Percentiles rank a stretch among this genome's conserved stretches.
Conservation (phyloP, 2,113 vertebrate genomes). For the Scartelaos histophorus region DNA sequence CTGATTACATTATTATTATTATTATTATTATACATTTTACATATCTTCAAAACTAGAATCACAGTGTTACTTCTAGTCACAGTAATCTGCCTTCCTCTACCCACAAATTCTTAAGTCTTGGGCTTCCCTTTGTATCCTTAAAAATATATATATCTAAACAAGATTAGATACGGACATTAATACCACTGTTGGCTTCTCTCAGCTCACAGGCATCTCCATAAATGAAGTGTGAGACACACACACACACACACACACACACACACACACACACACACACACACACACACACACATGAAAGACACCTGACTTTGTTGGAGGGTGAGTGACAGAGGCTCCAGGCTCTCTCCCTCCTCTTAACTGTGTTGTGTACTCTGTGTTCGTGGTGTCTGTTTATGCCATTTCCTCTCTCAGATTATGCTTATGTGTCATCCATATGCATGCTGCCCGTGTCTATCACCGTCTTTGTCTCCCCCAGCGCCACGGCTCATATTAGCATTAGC, state of each 20-base stretch:
- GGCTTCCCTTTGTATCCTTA: slow-evolving; percentile 19
- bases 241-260: too few relatives aligned
- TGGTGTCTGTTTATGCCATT: slow-evolving; percentile 27
- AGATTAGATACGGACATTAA: slow-evolving; percentile 12
- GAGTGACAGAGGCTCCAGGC: slow-evolving; percentile 25
- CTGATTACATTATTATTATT: too few relatives aligned
- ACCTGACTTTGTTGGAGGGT: slow-evolving; percentile 5
- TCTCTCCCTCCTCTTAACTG: not conserved
- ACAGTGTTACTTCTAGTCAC: too few relatives aligned
- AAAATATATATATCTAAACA: not conserved
- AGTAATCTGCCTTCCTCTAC: too few relatives aligned
- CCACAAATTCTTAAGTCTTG: slow-evolving; percentile 1
- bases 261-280: too few relatives aligned
- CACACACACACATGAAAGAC: slow-evolving; percentile 14
- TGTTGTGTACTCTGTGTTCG: slow-evolving; percentile 29
- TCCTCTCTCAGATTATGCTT: slow-evolving; percentile 67
- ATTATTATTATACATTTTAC: too few relatives aligned
- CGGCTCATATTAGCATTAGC: slow-evolving; percentile 58
- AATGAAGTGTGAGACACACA: slow-evolving; percentile 4
- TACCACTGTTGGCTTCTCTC: slow-evolving; percentile 22
- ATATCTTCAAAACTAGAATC: too few relatives aligned
- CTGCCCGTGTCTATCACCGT: slow-evolving; percentile 52
- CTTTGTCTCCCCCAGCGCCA: slow-evolving; percentile 59
- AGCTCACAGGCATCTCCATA: slow-evolving; percentile 19
- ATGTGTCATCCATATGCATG: slow-evolving; percentile 74